Evolutionary conservation across 2,797 vertebrate genomes (phyloP).

Genomic region (Oreochromis mossambicus): DNA sequence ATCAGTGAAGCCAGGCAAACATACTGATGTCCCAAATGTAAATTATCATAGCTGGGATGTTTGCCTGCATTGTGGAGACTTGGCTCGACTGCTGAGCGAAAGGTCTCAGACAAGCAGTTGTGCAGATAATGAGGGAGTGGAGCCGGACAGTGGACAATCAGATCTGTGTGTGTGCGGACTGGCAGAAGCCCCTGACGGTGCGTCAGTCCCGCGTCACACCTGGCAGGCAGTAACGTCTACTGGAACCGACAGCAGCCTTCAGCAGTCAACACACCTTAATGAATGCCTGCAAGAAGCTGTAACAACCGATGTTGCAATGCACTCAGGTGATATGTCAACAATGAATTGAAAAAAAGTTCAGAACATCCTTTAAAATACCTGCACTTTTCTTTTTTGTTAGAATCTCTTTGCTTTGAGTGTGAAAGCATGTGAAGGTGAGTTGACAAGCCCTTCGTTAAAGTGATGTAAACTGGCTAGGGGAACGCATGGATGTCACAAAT

Average conservation of each 20-base stretch:
- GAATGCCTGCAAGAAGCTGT: not conserved
- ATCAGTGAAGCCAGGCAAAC: slow-evolving; percentile 8
- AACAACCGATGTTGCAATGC: not conserved
- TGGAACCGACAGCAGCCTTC: not conserved
- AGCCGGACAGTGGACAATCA: slow-evolving; percentile 61
- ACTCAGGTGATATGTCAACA: not conserved
- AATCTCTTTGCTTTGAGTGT: slow-evolving; percentile 19
- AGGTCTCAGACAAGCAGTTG: slow-evolving; percentile 68
- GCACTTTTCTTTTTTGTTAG: slow-evolving; percentile 31
- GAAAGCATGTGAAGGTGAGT: slow-evolving; percentile 34
- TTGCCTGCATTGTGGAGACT: slow-evolving; percentile 46
- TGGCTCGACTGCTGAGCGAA: slow-evolving; percentile 25
- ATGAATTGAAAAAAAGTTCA: not conserved
- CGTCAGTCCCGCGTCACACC: slow-evolving; percentile 9
- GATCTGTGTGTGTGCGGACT: slow-evolving; percentile 42
- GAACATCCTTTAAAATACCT: slow-evolving; percentile 13
- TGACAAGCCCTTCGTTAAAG: slow-evolving; percentile 47
- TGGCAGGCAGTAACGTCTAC: slow-evolving; percentile 12
- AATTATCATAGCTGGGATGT: slow-evolving; percentile 47
- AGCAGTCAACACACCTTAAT: not conserved
- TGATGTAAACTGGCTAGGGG: slow-evolving; percentile 50
- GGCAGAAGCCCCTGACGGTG: not conserved
- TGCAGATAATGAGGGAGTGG: slow-evolving; percentile 69
- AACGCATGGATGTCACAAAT: slow-evolving; percentile 55
- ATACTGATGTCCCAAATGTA: slow-evolving; percentile 20